phyloP scores from a whole-genome alignment of 2,113 vertebrate genomes.

The Eidolon helvum region DNA sequence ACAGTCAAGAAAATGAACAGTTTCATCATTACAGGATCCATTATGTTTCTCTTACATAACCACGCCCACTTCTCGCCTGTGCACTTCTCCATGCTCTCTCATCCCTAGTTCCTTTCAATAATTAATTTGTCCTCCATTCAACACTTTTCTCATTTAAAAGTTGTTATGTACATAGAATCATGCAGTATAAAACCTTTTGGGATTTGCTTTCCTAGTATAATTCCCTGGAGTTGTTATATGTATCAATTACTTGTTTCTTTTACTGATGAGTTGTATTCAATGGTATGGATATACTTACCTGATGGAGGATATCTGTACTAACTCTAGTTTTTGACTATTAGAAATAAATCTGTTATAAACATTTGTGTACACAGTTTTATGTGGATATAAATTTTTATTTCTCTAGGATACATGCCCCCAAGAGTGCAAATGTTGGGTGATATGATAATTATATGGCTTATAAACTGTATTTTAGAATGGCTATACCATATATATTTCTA shows the following conservation, averaged over 20 bases:
- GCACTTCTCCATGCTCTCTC: fast-evolving
- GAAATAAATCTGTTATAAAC: background rate
- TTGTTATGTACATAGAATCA: background rate
- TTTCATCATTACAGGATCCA: background rate
- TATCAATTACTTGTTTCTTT: background rate
- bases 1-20: background rate
- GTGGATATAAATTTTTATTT: background rate
- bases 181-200: background rate
- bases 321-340: background rate
- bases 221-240: background rate
- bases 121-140: background rate
- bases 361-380: background rate
- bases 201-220: background rate
- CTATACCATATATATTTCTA: background rate
- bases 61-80: background rate
- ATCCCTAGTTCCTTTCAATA: background rate
- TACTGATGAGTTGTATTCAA: background rate
- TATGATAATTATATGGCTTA: background rate
- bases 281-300: background rate
- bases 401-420: background rate
- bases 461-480: background rate
- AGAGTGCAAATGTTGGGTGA: background rate
- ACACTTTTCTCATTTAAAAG: background rate
- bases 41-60: background rate
- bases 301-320: background rate